Evolutionary conservation across 2,888 invertebrate genomes (phyloP).

Genomic region (Physocephala rufipes): DNA sequence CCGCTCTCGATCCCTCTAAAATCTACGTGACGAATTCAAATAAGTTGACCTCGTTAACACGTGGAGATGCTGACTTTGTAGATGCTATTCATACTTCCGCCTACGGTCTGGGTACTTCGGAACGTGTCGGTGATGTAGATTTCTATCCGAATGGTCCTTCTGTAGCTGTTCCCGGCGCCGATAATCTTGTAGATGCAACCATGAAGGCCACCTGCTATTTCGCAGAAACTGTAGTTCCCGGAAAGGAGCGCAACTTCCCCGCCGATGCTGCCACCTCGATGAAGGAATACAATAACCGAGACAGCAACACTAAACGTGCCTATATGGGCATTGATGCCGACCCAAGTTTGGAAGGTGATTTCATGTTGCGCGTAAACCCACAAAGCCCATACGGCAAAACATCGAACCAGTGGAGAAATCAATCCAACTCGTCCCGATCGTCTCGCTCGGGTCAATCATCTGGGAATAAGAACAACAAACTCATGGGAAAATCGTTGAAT

Average conservation of each 20-base stretch:
- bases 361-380: slow-evolving; percentile 59
- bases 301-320: slow-evolving; percentile 56
- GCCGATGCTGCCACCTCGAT: slow-evolving; percentile 59
- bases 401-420: slow-evolving; percentile 45
- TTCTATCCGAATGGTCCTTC: slow-evolving; percentile 62
- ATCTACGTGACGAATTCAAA: slow-evolving; percentile 52
- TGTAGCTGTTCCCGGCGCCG: slow-evolving; percentile 55
- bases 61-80: slow-evolving; percentile 63
- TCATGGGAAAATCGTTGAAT: neutral
- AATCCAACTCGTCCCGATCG: slow-evolving; percentile 5
- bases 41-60: slow-evolving; percentile 53
- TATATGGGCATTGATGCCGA: slow-evolving; percentile 60
- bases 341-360: slow-evolving; percentile 58
- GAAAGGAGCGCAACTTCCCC: slow-evolving; percentile 61
- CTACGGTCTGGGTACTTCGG: slow-evolving; percentile 54
- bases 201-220: slow-evolving; percentile 60
- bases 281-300: slow-evolving; percentile 53
- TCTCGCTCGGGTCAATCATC: neutral
- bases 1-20: slow-evolving; percentile 60
- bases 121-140: slow-evolving; percentile 58
- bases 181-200: slow-evolving; percentile 58
- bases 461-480: neutral
- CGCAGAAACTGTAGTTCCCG: slow-evolving; percentile 62
- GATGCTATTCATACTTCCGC: slow-evolving; percentile 61
- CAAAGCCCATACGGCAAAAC: slow-evolving; percentile 59